phyloP scores from a whole-genome alignment of 2,888 invertebrate species.

The Brachyptera putata region DNA sequence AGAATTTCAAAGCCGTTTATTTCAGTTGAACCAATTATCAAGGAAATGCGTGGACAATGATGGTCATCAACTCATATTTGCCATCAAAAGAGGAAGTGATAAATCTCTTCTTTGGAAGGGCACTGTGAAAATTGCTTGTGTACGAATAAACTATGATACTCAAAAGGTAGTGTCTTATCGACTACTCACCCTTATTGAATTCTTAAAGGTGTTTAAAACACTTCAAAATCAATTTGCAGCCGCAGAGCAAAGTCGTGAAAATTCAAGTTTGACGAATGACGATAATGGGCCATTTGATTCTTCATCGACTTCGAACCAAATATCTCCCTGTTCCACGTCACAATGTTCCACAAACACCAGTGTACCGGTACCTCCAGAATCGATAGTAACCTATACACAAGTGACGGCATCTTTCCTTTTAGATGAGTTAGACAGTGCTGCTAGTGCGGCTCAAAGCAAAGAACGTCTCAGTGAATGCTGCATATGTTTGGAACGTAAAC shows the following conservation, averaged over 20 bases:
- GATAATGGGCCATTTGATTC: neutral
- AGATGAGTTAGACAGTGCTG: constrained; percentile 35
- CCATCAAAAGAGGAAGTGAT: constrained; percentile 61
- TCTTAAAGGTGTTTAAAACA: constrained; percentile 53
- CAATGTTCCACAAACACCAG: too few species aligned
- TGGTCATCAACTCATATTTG: constrained; percentile 61
- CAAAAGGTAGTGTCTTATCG: constrained; percentile 55
- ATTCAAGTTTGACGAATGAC: constrained; percentile 1
- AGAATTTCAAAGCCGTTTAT: constrained; percentile 54
- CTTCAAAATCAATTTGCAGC: constrained; percentile 49
- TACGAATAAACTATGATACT: constrained; percentile 53
- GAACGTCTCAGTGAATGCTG: constrained; percentile 57
- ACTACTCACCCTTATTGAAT: constrained; percentile 58
- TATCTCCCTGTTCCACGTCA: neutral
- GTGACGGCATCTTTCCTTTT: constrained; percentile 36
- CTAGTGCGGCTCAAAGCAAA: constrained; percentile 26
- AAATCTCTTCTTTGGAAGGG: constrained; percentile 64
- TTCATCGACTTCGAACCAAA: neutral
- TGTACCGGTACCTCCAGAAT: neutral
- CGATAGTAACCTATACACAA: constrained; percentile 17
- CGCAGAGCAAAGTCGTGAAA: constrained; percentile 37
- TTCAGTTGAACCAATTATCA: constrained; percentile 59
- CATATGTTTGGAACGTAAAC: constrained; percentile 66
- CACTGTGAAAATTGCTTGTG: constrained; percentile 60
- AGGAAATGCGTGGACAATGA: constrained; percentile 55